Evolutionary conservation across 2,797 vertebrate genomes (phyloP).

Genomic region (Euthynnus affinis): DNA sequence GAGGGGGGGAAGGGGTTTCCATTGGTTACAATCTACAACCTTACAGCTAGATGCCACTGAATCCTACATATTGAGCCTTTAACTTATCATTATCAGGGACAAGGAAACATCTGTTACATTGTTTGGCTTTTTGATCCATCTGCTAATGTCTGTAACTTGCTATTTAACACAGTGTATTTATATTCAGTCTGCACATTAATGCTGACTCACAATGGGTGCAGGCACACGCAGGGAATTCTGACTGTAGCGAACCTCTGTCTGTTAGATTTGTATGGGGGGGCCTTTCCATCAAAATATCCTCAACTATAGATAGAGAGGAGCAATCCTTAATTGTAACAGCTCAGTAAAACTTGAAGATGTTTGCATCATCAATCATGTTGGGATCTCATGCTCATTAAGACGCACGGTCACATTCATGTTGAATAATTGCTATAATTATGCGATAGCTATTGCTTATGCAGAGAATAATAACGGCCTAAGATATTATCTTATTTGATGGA

Average conservation of each 20-base stretch:
- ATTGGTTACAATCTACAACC: too few species aligned
- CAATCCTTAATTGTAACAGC: not conserved
- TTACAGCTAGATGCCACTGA: too few species aligned
- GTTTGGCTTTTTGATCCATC: not conserved
- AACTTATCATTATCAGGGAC: not conserved
- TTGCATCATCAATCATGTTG: constrained; percentile 19
- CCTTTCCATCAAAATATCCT: too few species aligned
- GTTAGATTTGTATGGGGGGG: too few species aligned
- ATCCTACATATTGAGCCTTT: too few species aligned
- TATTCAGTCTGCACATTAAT: not conserved
- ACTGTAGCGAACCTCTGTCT: not conserved
- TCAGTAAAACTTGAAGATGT: not conserved
- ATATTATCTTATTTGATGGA: constrained; percentile 52
- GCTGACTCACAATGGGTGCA: too few species aligned
- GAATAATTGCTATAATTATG: constrained; percentile 51
- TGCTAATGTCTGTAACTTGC: not conserved
- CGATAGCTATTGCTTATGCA: constrained; percentile 33
- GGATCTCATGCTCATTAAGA: not conserved
- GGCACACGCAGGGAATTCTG: not conserved
- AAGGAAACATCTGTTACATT: not conserved
- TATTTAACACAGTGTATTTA: not conserved
- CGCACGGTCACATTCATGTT: constrained; percentile 16
- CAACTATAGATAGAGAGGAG: too few species aligned
- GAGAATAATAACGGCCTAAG: constrained; percentile 48
- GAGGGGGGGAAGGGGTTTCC: too few species aligned